Conservation (phyloP, 2,888 invertebrate species). For the Daptonema setosum region DNA sequence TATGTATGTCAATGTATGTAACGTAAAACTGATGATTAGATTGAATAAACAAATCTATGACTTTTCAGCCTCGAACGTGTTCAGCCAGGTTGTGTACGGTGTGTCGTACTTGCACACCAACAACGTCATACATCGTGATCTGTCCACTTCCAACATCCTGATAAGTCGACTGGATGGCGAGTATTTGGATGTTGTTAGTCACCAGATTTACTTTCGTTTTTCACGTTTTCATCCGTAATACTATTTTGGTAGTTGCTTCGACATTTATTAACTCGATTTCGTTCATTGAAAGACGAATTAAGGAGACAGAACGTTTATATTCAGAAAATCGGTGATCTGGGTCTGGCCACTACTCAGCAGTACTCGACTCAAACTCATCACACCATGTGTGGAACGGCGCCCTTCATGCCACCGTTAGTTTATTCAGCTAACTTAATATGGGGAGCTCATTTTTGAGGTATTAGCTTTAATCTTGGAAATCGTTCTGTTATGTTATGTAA, state of each 20-base stretch:
- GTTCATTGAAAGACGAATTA: too few relatives aligned
- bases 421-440: not conserved
- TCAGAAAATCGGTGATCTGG: conserved; percentile 1
- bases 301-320: too few relatives aligned
- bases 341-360: not conserved
- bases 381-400: not conserved
- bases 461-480: too few relatives aligned
- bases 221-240: not conserved
- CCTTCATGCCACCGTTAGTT: not conserved
- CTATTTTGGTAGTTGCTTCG: too few relatives aligned
- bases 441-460: too few relatives aligned
- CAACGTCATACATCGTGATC: not conserved
- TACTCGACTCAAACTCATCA: not conserved
- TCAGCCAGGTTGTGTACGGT: not conserved
- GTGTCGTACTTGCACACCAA: not conserved
- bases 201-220: too few relatives aligned
- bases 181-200: not conserved
- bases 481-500: too few relatives aligned
- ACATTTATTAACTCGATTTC: too few relatives aligned
- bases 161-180: not conserved
- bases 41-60: too few relatives aligned
- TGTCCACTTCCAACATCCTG: not conserved
- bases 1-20: too few relatives aligned
- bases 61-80: not conserved
- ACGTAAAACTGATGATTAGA: too few relatives aligned